Evolutionary conservation across 2,113 vertebrate species (phyloP).

Genomic region (Alligator sinensis): DNA sequence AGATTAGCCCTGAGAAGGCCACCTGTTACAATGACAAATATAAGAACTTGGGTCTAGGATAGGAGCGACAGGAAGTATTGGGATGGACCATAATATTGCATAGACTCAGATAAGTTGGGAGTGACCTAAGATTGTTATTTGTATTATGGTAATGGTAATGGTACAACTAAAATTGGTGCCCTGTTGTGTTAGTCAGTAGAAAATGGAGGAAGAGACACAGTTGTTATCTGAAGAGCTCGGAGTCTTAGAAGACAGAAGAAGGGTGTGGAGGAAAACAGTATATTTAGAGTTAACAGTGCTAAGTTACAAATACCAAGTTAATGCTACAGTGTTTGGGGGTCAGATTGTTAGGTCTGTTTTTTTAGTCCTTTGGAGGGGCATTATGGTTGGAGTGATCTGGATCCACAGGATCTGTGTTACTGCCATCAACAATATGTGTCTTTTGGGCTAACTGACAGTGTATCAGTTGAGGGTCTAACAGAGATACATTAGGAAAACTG

Average conservation of each 20-base stretch:
- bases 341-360: not conserved
- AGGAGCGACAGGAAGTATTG: not conserved
- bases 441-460: not conserved
- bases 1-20: too few relatives aligned
- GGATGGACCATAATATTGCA: not conserved
- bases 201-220: not conserved
- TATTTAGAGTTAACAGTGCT: not conserved
- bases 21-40: not conserved
- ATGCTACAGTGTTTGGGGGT: not conserved
- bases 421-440: not conserved
- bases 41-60: not conserved
- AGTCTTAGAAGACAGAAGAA: not conserved
- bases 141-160: not conserved
- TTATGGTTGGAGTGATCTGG: too few relatives aligned
- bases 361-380: too few relatives aligned
- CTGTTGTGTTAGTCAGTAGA: not conserved
- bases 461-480: not conserved
- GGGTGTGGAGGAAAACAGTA: not conserved
- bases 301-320: not conserved
- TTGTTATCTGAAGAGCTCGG: not conserved
- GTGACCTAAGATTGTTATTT: not conserved
- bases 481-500: not conserved
- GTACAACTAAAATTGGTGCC: not conserved
- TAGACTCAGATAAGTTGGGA: not conserved
- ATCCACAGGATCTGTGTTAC: too few relatives aligned